Percentiles rank a stretch among this genome's conserved stretches.
Conservation (phyloP, 1,140 invertebrate genomes). For the Odontomachus brunneus region DNA sequence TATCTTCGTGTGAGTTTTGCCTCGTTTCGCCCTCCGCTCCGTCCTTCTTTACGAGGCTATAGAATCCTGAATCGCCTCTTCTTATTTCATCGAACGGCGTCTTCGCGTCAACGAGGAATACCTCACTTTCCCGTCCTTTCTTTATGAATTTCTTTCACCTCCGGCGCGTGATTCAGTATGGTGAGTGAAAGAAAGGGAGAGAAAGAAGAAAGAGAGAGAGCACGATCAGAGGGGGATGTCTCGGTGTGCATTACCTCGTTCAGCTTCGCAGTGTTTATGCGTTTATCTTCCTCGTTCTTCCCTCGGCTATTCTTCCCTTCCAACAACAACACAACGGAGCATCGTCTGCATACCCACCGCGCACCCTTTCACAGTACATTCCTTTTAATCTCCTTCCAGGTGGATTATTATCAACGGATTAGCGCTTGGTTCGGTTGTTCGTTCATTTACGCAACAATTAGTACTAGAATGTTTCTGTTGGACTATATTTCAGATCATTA, state of each 20-base stretch:
- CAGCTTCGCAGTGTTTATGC: background rate
- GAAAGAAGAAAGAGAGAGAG: no score
- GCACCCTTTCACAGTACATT: background rate
- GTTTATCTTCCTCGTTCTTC: background rate
- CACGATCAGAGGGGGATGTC: no score
- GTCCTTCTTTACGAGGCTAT: constrained; percentile 11
- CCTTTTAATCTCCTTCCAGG: background rate
- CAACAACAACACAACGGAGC: background rate
- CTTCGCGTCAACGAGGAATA: constrained; percentile 24
- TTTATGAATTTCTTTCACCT: constrained; percentile 39
- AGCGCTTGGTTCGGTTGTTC: background rate
- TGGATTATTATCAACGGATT: constrained; percentile 13
- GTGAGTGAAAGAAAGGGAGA: no score
- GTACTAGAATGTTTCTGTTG: background rate
- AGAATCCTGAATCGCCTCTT: constrained; percentile 34
- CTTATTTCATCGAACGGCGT: constrained; percentile 32
- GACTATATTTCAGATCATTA: no score
- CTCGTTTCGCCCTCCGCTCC: constrained; percentile 12
- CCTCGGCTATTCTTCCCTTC: no score
- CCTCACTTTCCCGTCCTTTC: constrained; percentile 16
- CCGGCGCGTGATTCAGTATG: constrained; percentile 6
- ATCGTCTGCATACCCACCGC: background rate
- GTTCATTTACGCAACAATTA: constrained; percentile 10
- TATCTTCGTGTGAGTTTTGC: background rate
- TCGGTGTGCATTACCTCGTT: constrained; percentile 2